Base-by-base conservation (phyloP, 2,113 vertebrate species). In the Colinus virginianus region DNA sequence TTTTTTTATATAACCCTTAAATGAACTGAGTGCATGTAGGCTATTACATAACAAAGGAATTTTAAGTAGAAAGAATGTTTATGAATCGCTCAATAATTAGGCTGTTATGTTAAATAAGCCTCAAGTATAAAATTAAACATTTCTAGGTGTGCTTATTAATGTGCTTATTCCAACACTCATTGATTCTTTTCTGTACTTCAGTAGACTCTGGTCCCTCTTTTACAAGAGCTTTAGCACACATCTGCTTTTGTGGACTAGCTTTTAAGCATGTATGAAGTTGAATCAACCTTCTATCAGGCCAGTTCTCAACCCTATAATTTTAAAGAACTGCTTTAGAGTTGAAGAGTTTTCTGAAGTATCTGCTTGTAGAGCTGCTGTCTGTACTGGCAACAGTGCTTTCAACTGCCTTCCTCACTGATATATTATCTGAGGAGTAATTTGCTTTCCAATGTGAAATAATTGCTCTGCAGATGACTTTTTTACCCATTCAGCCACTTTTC, bases 1-100 rank as follows among this genome's bases (percentile, higher is more conserved):
- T 89, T 49, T 49, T 74, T 76, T 84, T 71, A 12, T 13, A 40
- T 61, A 61, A 22, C 21, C 63, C 59, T 63, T 83, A 38, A 43
- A 8, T 11, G 4, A 71, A 82, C 32, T 3, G 5, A 48, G 6
- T 64, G 61, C 64, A 46, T 89, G 72, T 13, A 5, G 30, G 15
- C 7, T 90, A 55, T 92, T 81, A 84, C 59, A 12, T 71, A 30
- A 25, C 43, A 13, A 32, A 4, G 2, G 2, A 10, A 26, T 76
- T 84, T 88, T 56, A 66, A 43, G 38, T 68, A 74, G 30, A 13
- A 89, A 80, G 11, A 74, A 55, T 78, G 25, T 79, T 95, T 90
- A 53, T 72, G 46, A 79, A 86, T 61, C 58, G 79, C 13, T 81
- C 26, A 58, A 6, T 84, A 70, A 62, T 74, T 40, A 25, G 26